These are phyloP conservation scores for Fulica atra DNA, from an alignment of 2,113 vertebrate species.

Conservation along the genomic window DNA sequence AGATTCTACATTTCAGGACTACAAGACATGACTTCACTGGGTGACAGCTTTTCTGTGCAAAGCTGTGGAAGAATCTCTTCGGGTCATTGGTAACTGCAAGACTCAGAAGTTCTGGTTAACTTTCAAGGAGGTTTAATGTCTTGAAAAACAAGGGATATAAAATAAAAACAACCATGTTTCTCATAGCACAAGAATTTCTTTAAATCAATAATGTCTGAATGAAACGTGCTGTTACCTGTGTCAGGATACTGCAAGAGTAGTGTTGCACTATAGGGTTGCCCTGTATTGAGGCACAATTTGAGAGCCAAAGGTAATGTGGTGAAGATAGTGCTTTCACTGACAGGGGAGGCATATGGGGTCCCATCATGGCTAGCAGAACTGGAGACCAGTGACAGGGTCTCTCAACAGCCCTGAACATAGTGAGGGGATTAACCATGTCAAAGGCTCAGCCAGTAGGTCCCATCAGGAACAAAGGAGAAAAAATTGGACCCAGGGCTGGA, in stretches of 20 bases:
- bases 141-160: not conserved
- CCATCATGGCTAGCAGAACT: not conserved
- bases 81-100: not conserved
- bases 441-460: not conserved
- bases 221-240: not conserved
- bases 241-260: not conserved
- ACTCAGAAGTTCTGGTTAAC: not conserved
- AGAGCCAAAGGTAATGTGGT: fast-evolving
- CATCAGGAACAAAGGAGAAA: not conserved
- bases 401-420: fast-evolving
- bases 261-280: not conserved
- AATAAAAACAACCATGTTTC: not conserved
- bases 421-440: not conserved
- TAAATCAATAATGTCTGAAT: not conserved
- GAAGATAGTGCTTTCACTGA: not conserved
- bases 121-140: not conserved
- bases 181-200: not conserved
- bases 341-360: fast-evolving
- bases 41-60: not conserved
- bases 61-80: not conserved
- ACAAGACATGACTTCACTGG: not conserved
- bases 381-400: not conserved
- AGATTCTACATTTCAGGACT: not conserved
- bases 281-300: not conserved
- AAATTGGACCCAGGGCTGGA: not conserved